Percentiles rank a stretch among this genome's conserved stretches.
These are phyloP conservation scores for Boloria euphrosyne DNA, from an alignment of 2,888 invertebrate genomes.

Conservation along the genomic window DNA sequence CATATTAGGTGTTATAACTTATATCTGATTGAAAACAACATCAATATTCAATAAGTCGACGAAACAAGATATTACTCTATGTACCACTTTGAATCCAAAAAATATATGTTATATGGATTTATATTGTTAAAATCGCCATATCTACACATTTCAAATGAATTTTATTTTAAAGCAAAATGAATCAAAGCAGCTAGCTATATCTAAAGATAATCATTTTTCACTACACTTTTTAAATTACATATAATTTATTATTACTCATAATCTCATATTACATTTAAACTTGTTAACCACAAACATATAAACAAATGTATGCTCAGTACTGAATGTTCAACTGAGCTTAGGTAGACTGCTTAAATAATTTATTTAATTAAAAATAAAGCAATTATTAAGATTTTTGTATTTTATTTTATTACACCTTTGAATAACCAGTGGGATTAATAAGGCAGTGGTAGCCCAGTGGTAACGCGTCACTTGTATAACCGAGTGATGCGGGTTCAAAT, in stretches of 20 bases:
- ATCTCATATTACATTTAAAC: slow-evolving; percentile 17
- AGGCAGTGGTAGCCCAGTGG: too few relatives aligned
- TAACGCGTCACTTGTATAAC: too few relatives aligned
- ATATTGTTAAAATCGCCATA: neutral
- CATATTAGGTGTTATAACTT: slow-evolving; percentile 2
- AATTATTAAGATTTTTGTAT: slow-evolving; percentile 25
- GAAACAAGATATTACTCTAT: too few relatives aligned
- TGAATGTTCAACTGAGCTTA: slow-evolving; percentile 43
- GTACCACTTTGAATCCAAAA: too few relatives aligned
- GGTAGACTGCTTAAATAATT: slow-evolving; percentile 40
- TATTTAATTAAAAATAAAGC: slow-evolving; percentile 34
- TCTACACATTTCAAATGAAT: too few relatives aligned
- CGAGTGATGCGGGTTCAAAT: too few relatives aligned
- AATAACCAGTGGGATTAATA: too few relatives aligned
- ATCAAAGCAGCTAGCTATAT: too few relatives aligned
- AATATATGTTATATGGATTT: neutral
- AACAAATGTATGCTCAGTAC: slow-evolving; percentile 40
- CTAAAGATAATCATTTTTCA: too few relatives aligned
- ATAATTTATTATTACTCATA: slow-evolving; percentile 1
- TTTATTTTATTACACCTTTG: neutral
- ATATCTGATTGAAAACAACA: neutral
- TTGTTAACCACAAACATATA: slow-evolving; percentile 22
- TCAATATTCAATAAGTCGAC: too few relatives aligned
- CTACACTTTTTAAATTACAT: too few relatives aligned
- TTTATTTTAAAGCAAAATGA: too few relatives aligned